Evolutionary conservation across 2,888 invertebrate genomes (phyloP).

Genomic region (Melinaea marsaeus): DNA sequence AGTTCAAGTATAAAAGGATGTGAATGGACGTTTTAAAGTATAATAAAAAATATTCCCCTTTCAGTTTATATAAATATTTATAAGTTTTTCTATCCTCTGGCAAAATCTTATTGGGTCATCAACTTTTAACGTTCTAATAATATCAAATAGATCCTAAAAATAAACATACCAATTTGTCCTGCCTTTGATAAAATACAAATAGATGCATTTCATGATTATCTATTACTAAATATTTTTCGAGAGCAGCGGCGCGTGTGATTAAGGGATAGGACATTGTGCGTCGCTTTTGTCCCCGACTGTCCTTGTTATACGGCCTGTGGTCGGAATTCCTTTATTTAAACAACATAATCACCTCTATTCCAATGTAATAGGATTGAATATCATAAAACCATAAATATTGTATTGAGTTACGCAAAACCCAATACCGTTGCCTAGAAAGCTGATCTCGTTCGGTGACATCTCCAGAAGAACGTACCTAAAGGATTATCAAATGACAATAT

Average conservation of each 20-base stretch:
- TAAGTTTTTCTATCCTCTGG: too few species aligned
- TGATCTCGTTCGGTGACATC: constrained; percentile 75
- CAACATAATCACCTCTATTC: constrained; percentile 21
- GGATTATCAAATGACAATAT: constrained; percentile 77
- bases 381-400: constrained; percentile 45
- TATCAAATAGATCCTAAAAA: not conserved
- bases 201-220: constrained; percentile 53
- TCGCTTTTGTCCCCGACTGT: constrained; percentile 62
- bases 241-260: constrained; percentile 76
- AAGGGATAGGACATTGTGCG: constrained; percentile 74
- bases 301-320: constrained; percentile 73
- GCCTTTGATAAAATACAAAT: constrained; percentile 62
- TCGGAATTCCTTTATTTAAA: constrained; percentile 38
- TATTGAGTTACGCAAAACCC: constrained; percentile 75
- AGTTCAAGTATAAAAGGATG: too few species aligned
- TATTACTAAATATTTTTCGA: constrained; percentile 70
- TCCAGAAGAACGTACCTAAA: constrained; percentile 63
- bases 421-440: constrained; percentile 73
- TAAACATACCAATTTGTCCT: constrained; percentile 12
- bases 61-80: too few species aligned
- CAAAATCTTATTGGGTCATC: not conserved
- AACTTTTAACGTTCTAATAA: not conserved
- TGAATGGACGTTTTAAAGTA: too few species aligned
- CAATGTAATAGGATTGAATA: constrained; percentile 18
- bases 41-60: too few species aligned